These are phyloP conservation scores for Agrypnia vestita DNA, from an alignment of 1,140 invertebrate genomes.

Conservation along the genomic window DNA sequence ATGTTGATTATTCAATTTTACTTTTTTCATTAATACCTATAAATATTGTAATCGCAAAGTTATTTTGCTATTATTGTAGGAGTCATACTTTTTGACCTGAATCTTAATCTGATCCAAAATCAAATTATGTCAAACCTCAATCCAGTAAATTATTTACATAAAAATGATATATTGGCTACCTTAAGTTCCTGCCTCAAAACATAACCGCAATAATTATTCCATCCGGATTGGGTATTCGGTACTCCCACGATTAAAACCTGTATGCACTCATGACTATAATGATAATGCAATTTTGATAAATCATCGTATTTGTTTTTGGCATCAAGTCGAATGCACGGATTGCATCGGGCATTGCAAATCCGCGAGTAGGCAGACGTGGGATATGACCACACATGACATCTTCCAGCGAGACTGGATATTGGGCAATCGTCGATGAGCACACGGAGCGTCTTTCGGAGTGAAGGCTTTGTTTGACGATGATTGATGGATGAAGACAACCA, in stretches of 20 bases:
- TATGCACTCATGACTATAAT: background rate
- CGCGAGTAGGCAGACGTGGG: background rate
- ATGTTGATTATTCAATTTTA: too few species aligned
- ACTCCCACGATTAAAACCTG: too few species aligned
- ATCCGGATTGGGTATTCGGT: too few species aligned
- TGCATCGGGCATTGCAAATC: slow-evolving; percentile 27
- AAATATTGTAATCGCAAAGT: too few species aligned
- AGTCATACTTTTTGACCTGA: too few species aligned
- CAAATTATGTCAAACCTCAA: too few species aligned
- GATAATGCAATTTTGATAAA: slow-evolving; percentile 26
- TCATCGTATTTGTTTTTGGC: slow-evolving; percentile 12
- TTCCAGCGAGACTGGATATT: background rate
- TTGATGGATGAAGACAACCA: background rate
- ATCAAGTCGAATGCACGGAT: slow-evolving; percentile 10
- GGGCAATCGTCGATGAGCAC: background rate
- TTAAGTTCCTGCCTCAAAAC: too few species aligned
- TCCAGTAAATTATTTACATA: background rate
- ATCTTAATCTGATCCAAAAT: too few species aligned
- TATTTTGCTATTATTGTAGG: too few species aligned
- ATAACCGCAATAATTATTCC: too few species aligned
- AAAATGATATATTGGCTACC: too few species aligned
- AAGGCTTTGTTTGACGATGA: slow-evolving; percentile 2
- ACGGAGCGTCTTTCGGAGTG: background rate
- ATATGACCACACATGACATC: slow-evolving; percentile 1
- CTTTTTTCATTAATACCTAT: too few species aligned